These are phyloP conservation scores for Eupithecia centaureata DNA, from an alignment of 2,888 invertebrate species.

Conservation along the genomic window DNA sequence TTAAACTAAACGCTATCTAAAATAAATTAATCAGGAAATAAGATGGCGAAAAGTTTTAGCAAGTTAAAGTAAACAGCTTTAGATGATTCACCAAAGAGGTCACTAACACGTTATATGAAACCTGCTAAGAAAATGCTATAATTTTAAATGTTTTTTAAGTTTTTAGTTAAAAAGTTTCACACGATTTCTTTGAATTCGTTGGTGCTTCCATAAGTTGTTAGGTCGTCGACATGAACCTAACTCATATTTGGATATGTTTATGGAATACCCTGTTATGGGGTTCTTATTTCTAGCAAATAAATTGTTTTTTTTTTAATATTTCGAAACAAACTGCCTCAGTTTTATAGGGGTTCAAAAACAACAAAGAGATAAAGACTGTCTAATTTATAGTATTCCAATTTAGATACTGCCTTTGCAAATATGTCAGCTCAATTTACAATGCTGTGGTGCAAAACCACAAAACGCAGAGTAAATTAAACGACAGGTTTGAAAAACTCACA, in stretches of 20 bases:
- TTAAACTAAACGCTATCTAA: conserved; percentile 43
- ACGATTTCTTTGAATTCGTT: conserved; percentile 54
- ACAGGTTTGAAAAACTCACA: conserved; percentile 36
- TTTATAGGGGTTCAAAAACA: conserved; percentile 6
- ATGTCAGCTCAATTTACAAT: conserved; percentile 22
- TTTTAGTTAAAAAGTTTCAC: conserved; percentile 54
- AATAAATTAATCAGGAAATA: conserved; percentile 50
- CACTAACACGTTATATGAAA: conserved; percentile 64
- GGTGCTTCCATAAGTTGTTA: conserved; percentile 18
- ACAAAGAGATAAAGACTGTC: neutral
- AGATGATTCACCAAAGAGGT: conserved; percentile 68
- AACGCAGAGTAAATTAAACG: conserved; percentile 46
- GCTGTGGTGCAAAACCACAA: conserved; percentile 41
- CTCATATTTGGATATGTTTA: conserved; percentile 22
- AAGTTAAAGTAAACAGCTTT: conserved; percentile 60
- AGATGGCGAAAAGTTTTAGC: conserved; percentile 36
- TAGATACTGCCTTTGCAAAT: conserved; percentile 3
- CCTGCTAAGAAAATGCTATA: conserved; percentile 68
- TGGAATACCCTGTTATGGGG: neutral
- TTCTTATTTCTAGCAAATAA: neutral
- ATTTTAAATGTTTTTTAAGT: conserved; percentile 53
- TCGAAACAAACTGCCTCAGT: neutral
- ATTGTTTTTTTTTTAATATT: neutral
- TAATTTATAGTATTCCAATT: conserved; percentile 4
- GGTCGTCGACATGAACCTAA: conserved; percentile 24